Conservation (phyloP, 2,113 vertebrate species). For the Myotis yumanensis region DNA sequence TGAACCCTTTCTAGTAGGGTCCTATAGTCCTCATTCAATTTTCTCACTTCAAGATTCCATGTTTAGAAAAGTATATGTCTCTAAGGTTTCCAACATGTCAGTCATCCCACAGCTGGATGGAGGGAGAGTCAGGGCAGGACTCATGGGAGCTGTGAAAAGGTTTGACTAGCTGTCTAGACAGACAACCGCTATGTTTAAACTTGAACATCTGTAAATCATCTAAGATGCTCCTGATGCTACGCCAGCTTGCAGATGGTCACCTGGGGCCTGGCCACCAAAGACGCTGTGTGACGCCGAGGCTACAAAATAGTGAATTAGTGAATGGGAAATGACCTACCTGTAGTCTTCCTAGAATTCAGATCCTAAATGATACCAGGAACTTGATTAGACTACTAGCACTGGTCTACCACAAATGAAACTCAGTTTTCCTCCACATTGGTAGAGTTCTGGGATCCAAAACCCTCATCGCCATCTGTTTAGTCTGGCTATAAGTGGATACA, state of each 20-base stretch:
- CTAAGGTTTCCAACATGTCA: conserved; percentile 62
- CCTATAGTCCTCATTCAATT: background rate
- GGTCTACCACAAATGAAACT: background rate
- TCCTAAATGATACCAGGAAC: background rate
- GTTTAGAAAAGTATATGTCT: conserved; percentile 50
- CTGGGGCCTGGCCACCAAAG: conserved; percentile 36
- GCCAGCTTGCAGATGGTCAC: conserved; percentile 13
- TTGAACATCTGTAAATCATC: conserved; percentile 69
- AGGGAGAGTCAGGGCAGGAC: background rate
- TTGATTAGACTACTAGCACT: background rate
- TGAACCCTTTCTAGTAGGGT: background rate
- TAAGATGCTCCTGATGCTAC: conserved; percentile 19
- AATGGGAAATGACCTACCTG: background rate
- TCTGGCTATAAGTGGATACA: conserved; percentile 48
- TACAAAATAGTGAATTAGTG: background rate
- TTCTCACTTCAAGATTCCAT: conserved; percentile 9
- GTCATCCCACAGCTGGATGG: conserved; percentile 63
- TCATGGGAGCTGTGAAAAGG: conserved; percentile 41
- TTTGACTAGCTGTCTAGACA: conserved; percentile 76
- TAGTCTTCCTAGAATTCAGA: background rate
- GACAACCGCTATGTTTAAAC: conserved; percentile 72
- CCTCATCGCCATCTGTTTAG: conserved; percentile 55
- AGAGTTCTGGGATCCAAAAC: conserved; percentile 16
- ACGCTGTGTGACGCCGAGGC: background rate
- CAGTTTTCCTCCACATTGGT: conserved; percentile 27